These are phyloP conservation scores for Elachura formosa DNA, from an alignment of 2,113 vertebrate species.

Conservation along the genomic window DNA sequence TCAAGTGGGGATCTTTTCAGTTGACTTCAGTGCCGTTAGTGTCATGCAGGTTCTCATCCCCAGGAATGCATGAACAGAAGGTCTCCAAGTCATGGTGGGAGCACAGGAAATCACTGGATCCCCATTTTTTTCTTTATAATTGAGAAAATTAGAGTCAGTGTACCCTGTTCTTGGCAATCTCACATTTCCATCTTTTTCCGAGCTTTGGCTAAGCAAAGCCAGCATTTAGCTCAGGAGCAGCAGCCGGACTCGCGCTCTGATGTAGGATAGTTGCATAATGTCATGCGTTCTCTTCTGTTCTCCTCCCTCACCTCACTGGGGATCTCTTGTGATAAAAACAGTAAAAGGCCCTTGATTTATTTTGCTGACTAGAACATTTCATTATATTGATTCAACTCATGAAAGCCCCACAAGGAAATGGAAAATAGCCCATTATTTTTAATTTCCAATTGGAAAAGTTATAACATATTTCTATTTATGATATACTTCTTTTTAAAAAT, in stretches of 20 bases:
- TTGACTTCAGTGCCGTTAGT: background rate
- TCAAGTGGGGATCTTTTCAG: background rate
- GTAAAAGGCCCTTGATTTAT: conserved; percentile 58
- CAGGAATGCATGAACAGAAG: background rate
- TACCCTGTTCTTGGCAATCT: accelerated
- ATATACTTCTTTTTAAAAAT: background rate
- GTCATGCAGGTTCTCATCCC: background rate
- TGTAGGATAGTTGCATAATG: conserved; percentile 12
- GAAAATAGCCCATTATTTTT: conserved; percentile 66
- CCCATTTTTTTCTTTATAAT: background rate
- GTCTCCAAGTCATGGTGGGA: background rate
- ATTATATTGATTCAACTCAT: conserved; percentile 60
- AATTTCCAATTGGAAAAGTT: conserved; percentile 61
- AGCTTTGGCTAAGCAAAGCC: background rate
- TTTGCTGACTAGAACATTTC: conserved; percentile 64
- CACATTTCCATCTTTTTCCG: background rate
- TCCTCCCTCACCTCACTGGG: conserved; percentile 30
- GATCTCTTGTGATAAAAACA: conserved; percentile 55
- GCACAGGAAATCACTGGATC: background rate
- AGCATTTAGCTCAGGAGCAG: background rate
- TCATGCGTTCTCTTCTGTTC: background rate
- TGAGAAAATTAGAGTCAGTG: background rate
- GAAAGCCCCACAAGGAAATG: conserved; percentile 53
- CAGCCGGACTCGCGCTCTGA: accelerated
- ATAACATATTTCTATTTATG: conserved; percentile 55